Evolutionary conservation across 2,888 invertebrate species (phyloP).

Genomic region (Epiperipatus broadwayi): DNA sequence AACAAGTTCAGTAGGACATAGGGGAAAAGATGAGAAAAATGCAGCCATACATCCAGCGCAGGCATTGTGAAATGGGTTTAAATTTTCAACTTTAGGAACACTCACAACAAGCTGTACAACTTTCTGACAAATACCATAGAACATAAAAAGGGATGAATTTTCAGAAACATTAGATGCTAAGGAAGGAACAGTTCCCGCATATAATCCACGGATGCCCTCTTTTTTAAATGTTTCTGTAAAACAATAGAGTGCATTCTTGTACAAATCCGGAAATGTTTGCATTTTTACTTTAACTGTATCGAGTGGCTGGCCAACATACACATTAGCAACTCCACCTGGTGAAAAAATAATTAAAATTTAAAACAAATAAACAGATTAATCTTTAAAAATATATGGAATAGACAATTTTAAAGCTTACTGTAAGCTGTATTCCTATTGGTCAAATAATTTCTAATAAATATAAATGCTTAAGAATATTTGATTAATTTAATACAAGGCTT

Average conservation of each 20-base stretch:
- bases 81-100: constrained; percentile 41
- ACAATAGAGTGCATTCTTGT: constrained; percentile 68
- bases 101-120: constrained; percentile 39
- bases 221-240: constrained; percentile 56
- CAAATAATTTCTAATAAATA: no score
- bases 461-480: no score
- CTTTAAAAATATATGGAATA: no score
- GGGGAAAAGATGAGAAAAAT: constrained; percentile 81
- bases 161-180: constrained; percentile 89
- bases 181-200: constrained; percentile 85
- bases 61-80: constrained; percentile 57
- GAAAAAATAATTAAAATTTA: no score
- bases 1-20: constrained; percentile 91
- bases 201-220: constrained; percentile 73
- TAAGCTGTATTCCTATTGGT: no score
- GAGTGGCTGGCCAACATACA: constrained; percentile 89
- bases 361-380: no score
- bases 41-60: constrained; percentile 81
- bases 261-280: constrained; percentile 84
- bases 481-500: no score
- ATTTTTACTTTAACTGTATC: constrained; percentile 99
- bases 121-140: constrained; percentile 89
- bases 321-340: constrained; percentile 78
- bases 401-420: no score
- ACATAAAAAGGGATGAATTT: constrained; percentile 87